These are phyloP conservation scores for Phrynosoma blainvillii DNA, from an alignment of 2,113 vertebrate species.

Conservation along the genomic window DNA sequence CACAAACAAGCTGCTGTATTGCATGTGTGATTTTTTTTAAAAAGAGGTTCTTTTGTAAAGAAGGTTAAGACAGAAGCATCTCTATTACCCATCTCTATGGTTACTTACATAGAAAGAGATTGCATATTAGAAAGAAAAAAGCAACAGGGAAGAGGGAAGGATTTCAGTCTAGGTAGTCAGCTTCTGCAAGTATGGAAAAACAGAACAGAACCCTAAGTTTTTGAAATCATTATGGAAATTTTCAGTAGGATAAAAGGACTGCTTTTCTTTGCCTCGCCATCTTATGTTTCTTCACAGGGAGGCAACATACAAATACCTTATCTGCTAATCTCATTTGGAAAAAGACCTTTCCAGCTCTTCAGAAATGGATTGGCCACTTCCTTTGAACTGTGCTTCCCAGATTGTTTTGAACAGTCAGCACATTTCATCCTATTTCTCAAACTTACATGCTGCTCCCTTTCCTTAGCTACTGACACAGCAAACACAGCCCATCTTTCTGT, in stretches of 20 bases:
- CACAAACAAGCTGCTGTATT: background rate
- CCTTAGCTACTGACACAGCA: background rate
- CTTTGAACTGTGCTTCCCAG: background rate
- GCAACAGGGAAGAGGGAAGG: constrained; percentile 8
- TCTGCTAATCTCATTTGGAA: background rate
- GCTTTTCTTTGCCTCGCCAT: background rate
- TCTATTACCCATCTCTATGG: constrained; percentile 60
- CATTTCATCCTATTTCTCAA: background rate
- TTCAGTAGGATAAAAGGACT: background rate
- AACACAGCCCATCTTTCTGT: background rate
- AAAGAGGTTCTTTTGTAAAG: background rate
- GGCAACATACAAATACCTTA: rapidly evolving
- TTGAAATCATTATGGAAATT: background rate
- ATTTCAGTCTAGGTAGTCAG: constrained; percentile 12
- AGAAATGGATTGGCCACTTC: background rate
- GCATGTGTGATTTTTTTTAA: background rate
- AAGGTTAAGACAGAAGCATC: background rate
- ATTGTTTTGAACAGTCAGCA: constrained; percentile 14
- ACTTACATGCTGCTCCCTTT: constrained; percentile 3
- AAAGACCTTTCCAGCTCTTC: background rate
- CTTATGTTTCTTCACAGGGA: background rate
- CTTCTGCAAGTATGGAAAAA: background rate
- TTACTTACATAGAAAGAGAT: constrained; percentile 53
- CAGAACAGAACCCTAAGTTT: constrained; percentile 10
- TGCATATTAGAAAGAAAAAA: constrained; percentile 26